Percentiles rank a stretch among this genome's conserved stretches.
Evolutionary conservation across 2,113 vertebrate genomes (phyloP).

Genomic region (Gallinago paraguaiae): DNA sequence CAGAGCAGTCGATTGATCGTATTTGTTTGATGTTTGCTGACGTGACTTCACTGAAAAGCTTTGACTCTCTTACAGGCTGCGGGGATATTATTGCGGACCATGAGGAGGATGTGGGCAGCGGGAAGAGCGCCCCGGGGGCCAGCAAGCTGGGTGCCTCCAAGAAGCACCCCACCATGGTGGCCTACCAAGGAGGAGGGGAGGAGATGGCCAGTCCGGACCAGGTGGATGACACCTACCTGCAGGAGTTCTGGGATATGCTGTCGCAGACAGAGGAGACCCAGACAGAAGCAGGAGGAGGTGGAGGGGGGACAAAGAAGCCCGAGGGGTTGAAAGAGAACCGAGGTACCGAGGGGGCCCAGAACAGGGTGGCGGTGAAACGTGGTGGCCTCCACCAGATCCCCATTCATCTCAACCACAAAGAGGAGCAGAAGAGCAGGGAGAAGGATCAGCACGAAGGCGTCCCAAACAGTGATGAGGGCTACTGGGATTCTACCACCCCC

Average conservation of each 20-base stretch:
- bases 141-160: constrained; percentile 71
- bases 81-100: constrained; percentile 98
- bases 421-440: constrained; percentile 75
- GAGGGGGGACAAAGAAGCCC: constrained; percentile 57
- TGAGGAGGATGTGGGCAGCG: constrained; percentile 87
- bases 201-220: constrained; percentile 98
- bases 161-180: constrained; percentile 85
- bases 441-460: constrained; percentile 83
- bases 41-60: constrained; percentile 99
- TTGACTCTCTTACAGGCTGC: constrained; percentile 98
- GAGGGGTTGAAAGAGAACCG: constrained; percentile 78
- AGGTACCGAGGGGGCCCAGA: constrained; percentile 70
- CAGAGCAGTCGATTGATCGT: constrained; percentile 87
- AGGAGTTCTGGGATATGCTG: constrained; percentile 96
- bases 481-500: constrained; percentile 93
- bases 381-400: constrained; percentile 68
- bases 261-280: constrained; percentile 79
- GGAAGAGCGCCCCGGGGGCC: constrained; percentile 66
- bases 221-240: constrained; percentile 90
- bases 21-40: constrained; percentile 95
- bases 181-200: constrained; percentile 97
- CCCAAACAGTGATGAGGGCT: constrained; percentile 90
- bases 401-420: constrained; percentile 75
- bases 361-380: constrained; percentile 69
- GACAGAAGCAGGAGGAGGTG: constrained; percentile 32